phyloP scores from a whole-genome alignment of 2,797 vertebrate genomes.

The Lacerta viridis region DNA sequence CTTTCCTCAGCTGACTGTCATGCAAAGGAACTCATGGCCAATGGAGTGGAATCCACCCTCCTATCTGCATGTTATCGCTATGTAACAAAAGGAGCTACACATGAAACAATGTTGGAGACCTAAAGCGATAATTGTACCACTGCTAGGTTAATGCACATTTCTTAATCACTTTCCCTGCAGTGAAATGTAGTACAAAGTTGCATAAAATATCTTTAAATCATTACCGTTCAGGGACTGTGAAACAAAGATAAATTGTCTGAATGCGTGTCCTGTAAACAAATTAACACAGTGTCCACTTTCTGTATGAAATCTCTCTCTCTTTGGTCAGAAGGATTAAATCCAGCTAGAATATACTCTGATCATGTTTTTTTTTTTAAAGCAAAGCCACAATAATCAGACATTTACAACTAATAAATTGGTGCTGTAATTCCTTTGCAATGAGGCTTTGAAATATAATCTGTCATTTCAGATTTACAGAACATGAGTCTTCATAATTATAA shows the following conservation, averaged over 20 bases:
- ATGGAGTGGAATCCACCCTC: not conserved
- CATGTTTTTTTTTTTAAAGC: constrained; percentile 67
- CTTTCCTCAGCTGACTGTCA: rapidly evolving
- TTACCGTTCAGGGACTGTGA: constrained; percentile 66
- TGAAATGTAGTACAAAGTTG: constrained; percentile 39
- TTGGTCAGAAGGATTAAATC: constrained; percentile 82
- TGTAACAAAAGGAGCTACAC: constrained; percentile 9
- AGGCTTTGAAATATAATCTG: constrained; percentile 85
- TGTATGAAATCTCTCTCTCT: constrained; percentile 66
- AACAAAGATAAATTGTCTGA: constrained; percentile 73
- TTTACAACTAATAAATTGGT: constrained; percentile 84
- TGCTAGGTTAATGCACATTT: constrained; percentile 34
- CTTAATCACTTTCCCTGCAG: constrained; percentile 43
- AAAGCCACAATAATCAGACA: constrained; percentile 83
- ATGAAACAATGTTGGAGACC: constrained; percentile 9
- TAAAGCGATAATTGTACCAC: not conserved
- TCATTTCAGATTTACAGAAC: constrained; percentile 82
- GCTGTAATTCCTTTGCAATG: constrained; percentile 82
- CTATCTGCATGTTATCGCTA: rapidly evolving
- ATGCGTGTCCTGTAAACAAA: constrained; percentile 79
- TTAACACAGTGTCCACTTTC: constrained; percentile 75
- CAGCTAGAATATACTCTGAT: constrained; percentile 76
- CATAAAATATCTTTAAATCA: constrained; percentile 69
- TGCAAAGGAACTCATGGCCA: not conserved
- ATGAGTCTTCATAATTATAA: constrained; percentile 82